Evolutionary conservation across 2,888 invertebrate genomes (phyloP).

Genomic region (Hypselothyrea guttata): DNA sequence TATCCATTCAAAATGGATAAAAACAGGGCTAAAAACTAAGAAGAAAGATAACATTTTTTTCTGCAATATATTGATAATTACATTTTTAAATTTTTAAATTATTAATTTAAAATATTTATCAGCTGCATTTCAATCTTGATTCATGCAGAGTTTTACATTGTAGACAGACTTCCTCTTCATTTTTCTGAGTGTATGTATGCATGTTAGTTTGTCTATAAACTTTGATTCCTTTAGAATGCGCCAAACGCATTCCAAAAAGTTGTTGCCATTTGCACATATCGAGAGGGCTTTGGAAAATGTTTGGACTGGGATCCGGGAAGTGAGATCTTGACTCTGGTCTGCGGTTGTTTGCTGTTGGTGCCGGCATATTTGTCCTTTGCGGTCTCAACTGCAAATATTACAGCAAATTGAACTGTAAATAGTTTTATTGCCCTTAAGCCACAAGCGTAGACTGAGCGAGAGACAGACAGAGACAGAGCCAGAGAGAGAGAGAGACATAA

Average conservation of each 20-base stretch:
- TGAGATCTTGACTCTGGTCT: conserved; percentile 13
- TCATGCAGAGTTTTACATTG: no score
- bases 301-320: conserved; percentile 15
- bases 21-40: no score
- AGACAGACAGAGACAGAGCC: neutral
- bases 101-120: no score
- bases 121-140: no score
- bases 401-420: conserved; percentile 77
- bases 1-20: no score
- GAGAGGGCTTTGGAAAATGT: neutral
- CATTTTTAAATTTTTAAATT: no score
- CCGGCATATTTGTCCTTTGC: conserved; percentile 72
- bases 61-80: no score
- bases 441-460: conserved; percentile 34
- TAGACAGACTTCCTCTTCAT: no score
- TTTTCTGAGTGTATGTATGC: conserved; percentile 11
- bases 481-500: conserved; percentile 21
- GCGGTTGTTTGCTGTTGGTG: conserved; percentile 40
- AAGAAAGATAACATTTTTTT: no score
- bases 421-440: conserved; percentile 71
- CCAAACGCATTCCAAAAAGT: conserved; percentile 64
- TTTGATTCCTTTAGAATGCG: conserved; percentile 67
- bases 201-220: conserved; percentile 60
- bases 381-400: conserved; percentile 70
- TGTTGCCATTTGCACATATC: conserved; percentile 36